Evolutionary conservation across 64 coral and sea anemone species (phyloP).

Genomic region (Astreopora myriophthalma): DNA sequence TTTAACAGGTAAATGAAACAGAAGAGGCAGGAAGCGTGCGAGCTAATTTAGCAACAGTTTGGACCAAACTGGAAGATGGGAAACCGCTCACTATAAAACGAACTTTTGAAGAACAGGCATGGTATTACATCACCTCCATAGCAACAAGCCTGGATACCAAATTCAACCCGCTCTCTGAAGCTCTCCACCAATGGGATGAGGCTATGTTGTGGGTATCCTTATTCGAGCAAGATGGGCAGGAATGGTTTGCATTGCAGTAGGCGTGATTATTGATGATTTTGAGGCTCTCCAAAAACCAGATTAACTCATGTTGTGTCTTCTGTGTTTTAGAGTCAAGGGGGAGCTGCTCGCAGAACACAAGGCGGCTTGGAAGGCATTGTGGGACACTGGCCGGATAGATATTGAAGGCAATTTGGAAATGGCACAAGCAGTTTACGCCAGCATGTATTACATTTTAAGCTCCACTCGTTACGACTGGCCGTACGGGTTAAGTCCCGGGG

Average conservation of each 20-base stretch:
- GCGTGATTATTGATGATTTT: too few relatives aligned
- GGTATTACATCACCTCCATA: slow-evolving; percentile 65
- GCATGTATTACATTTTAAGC: slow-evolving; percentile 74
- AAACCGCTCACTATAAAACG: slow-evolving; percentile 24
- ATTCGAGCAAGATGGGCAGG: background rate
- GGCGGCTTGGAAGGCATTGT: slow-evolving; percentile 68
- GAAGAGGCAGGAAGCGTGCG: slow-evolving; percentile 45
- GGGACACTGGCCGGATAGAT: slow-evolving; percentile 48
- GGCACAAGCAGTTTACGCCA: slow-evolving; percentile 62
- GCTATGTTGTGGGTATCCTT: slow-evolving; percentile 27
- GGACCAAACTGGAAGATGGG: background rate
- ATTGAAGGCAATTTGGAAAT: slow-evolving; percentile 69
- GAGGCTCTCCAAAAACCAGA: background rate
- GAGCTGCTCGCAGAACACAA: slow-evolving; percentile 42
- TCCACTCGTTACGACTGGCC: slow-evolving; percentile 68
- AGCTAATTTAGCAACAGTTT: slow-evolving; percentile 53
- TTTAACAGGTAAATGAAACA: slow-evolving; percentile 55
- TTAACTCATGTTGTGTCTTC: background rate
- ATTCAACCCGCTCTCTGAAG: slow-evolving; percentile 51
- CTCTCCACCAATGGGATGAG: slow-evolving; percentile 64
- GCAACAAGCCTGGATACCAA: slow-evolving; percentile 72
- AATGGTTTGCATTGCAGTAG: too few relatives aligned
- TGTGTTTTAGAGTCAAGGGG: background rate
- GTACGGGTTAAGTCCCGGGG: slow-evolving; percentile 73
- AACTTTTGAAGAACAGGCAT: slow-evolving; percentile 38